Percentiles rank a stretch among this genome's conserved stretches.
Evolutionary conservation across 2,797 vertebrate species (phyloP).

Genomic region (Propithecus perrieri): DNA sequence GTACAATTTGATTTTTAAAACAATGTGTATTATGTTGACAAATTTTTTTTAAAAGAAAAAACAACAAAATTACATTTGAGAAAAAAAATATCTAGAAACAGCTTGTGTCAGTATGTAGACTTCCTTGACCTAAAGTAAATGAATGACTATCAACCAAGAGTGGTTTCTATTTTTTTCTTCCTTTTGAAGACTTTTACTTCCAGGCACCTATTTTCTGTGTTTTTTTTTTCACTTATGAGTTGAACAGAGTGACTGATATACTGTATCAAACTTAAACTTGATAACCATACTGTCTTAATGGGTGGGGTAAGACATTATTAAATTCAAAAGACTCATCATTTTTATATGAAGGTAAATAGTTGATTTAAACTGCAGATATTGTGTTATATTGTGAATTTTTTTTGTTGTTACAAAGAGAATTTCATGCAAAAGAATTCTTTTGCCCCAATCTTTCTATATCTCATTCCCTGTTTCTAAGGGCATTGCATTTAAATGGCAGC

Average conservation of each 20-base stretch:
- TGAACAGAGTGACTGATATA: background rate
- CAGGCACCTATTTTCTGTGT: background rate
- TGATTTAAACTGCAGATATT: background rate
- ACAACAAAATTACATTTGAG: background rate
- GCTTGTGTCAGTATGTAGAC: background rate
- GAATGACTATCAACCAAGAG: background rate
- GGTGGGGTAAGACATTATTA: background rate
- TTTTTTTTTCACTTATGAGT: slow-evolving; percentile 35
- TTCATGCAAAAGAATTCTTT: slow-evolving; percentile 21
- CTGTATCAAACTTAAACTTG: background rate
- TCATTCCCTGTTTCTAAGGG: background rate
- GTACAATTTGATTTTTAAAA: slow-evolving; percentile 34
- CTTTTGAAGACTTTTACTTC: background rate
- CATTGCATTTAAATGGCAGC: slow-evolving; percentile 21
- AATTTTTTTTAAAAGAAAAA: background rate
- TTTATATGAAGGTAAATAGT: background rate
- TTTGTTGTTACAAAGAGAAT: slow-evolving; percentile 3
- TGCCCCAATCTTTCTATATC: background rate
- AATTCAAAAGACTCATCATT: background rate
- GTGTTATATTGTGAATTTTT: background rate
- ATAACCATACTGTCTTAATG: background rate
- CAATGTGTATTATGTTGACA: background rate
- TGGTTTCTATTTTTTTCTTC: background rate
- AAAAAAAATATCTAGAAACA: background rate
- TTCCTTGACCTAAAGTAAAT: background rate